phyloP scores from a whole-genome alignment of 2,113 vertebrate genomes.

The Etheostoma cragini region DNA sequence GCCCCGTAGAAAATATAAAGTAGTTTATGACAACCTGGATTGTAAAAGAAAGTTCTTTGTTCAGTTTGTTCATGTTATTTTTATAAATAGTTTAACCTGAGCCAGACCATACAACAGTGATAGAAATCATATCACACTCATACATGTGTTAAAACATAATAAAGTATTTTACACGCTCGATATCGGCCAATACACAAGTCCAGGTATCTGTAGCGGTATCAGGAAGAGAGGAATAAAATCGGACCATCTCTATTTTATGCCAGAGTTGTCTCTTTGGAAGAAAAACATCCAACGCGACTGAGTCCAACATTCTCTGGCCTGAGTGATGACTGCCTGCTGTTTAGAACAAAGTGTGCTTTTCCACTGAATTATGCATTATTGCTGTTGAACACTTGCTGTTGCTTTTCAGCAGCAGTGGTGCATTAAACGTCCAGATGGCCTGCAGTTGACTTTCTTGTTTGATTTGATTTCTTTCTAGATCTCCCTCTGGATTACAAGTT shows the following conservation, averaged over 20 bases:
- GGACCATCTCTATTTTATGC: not conserved
- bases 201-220: too few relatives aligned
- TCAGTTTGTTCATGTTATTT: too few relatives aligned
- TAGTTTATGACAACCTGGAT: too few relatives aligned
- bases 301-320: not conserved
- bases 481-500: slow-evolving; percentile 96
- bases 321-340: slow-evolving; percentile 21
- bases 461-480: slow-evolving; percentile 80
- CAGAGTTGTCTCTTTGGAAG: slow-evolving; percentile 11
- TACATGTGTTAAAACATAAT: too few relatives aligned
- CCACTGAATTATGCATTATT: not conserved
- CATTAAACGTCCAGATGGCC: not conserved
- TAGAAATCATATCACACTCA: too few relatives aligned
- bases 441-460: slow-evolving; percentile 31
- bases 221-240: too few relatives aligned
- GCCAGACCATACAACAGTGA: too few relatives aligned
- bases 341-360: slow-evolving; percentile 16
- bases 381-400: not conserved
- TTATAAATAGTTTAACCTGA: too few relatives aligned
- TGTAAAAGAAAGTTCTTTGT: too few relatives aligned
- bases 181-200: too few relatives aligned
- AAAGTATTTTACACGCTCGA: too few relatives aligned
- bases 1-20: too few relatives aligned
- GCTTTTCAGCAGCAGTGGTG: not conserved
- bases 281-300: slow-evolving; percentile 6